Evolutionary conservation across 2,888 invertebrate genomes (phyloP).

Genomic region (Mimas tiliae): DNA sequence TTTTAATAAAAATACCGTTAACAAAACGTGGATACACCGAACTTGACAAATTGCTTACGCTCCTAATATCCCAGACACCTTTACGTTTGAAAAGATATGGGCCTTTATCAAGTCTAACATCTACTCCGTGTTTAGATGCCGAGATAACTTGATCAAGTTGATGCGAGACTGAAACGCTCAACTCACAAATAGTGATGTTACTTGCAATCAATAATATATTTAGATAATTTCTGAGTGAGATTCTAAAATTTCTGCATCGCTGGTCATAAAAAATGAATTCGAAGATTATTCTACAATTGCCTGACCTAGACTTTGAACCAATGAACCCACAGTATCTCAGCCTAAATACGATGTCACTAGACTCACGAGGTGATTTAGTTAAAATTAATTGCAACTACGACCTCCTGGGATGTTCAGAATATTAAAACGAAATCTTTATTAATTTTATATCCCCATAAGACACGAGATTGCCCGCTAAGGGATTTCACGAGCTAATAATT

Average conservation of each 20-base stretch:
- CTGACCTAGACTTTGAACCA: no score
- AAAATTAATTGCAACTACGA: constrained; percentile 14
- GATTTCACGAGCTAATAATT: constrained; percentile 60
- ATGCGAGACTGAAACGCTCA: constrained; percentile 50
- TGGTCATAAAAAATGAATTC: no score
- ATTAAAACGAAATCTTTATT: constrained; percentile 41
- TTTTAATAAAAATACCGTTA: constrained; percentile 64
- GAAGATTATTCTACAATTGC: no score
- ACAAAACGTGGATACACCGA: constrained; percentile 69
- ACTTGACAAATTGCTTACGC: constrained; percentile 83
- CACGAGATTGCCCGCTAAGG: constrained; percentile 43
- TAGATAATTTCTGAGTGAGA: constrained; percentile 5
- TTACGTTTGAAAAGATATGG: constrained; percentile 65
- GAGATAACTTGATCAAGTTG: constrained; percentile 76
- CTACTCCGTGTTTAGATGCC: constrained; percentile 73
- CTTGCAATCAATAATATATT: constrained; percentile 27
- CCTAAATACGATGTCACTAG: no score
- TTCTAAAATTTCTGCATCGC: not conserved
- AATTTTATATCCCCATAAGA: constrained; percentile 46
- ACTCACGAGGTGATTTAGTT: no score
- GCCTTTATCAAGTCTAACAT: constrained; percentile 71
- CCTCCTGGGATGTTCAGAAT: constrained; percentile 30
- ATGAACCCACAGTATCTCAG: no score
- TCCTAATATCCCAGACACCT: constrained; percentile 80
- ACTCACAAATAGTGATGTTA: constrained; percentile 27